Base-by-base conservation (phyloP, 2,888 invertebrate species). In the Acleris emargana region DNA sequence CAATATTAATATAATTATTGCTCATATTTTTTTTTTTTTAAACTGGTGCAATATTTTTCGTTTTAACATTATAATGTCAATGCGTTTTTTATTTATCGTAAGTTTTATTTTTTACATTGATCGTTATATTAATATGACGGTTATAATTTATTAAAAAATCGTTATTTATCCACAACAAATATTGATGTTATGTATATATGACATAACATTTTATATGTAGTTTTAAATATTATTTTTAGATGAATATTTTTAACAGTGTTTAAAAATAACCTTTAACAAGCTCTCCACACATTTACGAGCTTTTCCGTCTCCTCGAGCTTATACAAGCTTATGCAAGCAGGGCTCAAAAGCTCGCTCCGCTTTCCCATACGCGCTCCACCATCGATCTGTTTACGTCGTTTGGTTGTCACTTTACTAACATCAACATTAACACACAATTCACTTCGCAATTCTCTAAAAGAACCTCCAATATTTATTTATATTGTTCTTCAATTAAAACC, bases 331-430 rank as follows among this genome's bases (percentile, higher is more conserved):
- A 54, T 42, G 54, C 54, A 57, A 57, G 57, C 57, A 43, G 42
- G 57, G 25, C 54, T 54, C 38, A 54, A 57, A 43, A 43, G 57
- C 45, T 43, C 43, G 42, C 59, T 61, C 45, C 38, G 38, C 38
- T 38, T 38, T 38, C 38, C 38, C 49, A 13, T 16, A 16, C 17
- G 50, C 25, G 49, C 58, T 49, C 20, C 61, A 58, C 45, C 52
- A 89, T 90, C 83, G 90, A 91, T 86, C 88, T 91, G 90, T 91
- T 91, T 91, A 90, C 91, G 82, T 81, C 75, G 75, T 78, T 78
- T 82, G 83, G 82, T 84, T 57, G 25, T 63, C 52, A 62, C 59
- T 68, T 64, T 62, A 60, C 63, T 66, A 61, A 67, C 52, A 62
- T 28, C 54, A 57, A 62, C 64, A 52, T 17, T 58, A 63, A 54